These are phyloP conservation scores for Leptinotarsa juncta DNA, from an alignment of 2,888 invertebrate species.

Conservation along the genomic window DNA sequence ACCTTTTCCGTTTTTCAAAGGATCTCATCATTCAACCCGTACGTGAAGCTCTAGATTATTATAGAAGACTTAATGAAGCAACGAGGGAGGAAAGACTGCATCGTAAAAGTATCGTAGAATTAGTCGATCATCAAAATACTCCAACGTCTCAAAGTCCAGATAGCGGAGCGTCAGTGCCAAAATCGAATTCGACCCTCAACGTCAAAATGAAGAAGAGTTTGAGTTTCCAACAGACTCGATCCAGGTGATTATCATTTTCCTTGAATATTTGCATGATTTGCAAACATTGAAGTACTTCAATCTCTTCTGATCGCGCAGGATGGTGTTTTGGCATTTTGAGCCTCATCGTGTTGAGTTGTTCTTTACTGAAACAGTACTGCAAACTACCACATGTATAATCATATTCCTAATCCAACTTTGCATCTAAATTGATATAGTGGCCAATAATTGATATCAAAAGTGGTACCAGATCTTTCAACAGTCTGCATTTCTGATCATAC, in stretches of 20 bases:
- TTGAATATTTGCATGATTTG: neutral
- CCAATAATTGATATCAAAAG: too few species aligned
- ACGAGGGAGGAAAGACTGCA: constrained; percentile 72
- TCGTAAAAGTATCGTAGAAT: constrained; percentile 71
- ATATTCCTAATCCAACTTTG: too few species aligned
- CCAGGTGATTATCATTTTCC: constrained; percentile 55
- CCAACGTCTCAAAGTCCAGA: constrained; percentile 65
- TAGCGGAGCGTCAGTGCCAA: constrained; percentile 62
- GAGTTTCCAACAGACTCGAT: constrained; percentile 63
- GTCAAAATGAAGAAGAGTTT: constrained; percentile 70
- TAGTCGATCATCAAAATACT: constrained; percentile 60
- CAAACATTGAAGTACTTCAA: too few species aligned
- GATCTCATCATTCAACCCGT: constrained; percentile 74
- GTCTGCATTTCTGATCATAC: too few species aligned
- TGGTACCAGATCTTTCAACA: too few species aligned
- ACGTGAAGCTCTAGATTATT: constrained; percentile 72
- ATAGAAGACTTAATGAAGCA: constrained; percentile 72
- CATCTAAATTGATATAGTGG: too few species aligned
- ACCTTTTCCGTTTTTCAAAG: constrained; percentile 60
- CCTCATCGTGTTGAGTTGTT: too few species aligned
- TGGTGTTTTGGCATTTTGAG: too few species aligned
- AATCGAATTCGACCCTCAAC: constrained; percentile 68
- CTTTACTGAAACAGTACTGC: too few species aligned
- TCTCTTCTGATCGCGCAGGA: too few species aligned
- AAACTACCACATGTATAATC: too few species aligned